These are phyloP conservation scores for Serinus canaria DNA, from an alignment of 2,113 vertebrate species.

Conservation along the genomic window DNA sequence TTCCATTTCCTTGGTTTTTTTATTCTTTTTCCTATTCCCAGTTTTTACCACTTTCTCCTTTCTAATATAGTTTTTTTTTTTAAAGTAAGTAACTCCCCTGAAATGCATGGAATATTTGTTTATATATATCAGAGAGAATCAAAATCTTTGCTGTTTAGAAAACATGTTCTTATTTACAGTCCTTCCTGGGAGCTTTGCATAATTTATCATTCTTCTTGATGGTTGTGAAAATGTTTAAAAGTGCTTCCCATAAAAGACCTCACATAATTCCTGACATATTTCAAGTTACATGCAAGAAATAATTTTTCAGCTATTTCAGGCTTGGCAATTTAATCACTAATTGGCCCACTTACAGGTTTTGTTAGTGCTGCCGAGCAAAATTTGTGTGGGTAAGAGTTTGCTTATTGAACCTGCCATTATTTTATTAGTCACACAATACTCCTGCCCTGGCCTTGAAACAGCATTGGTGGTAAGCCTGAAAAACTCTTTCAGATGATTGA, in stretches of 20 bases:
- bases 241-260: neutral
- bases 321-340: neutral
- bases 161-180: neutral
- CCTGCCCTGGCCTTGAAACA: neutral
- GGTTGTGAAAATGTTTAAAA: neutral
- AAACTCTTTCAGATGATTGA: neutral
- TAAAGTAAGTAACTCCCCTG: neutral
- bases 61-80: neutral
- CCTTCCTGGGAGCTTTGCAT: neutral
- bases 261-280: neutral
- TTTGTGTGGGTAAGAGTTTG: neutral
- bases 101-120: neutral
- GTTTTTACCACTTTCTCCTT: rapidly evolving
- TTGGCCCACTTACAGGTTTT: neutral
- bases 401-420: neutral
- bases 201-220: neutral
- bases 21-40: neutral
- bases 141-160: neutral
- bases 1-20: no score
- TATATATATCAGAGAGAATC: neutral
- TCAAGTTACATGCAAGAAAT: neutral
- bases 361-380: neutral
- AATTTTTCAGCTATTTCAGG: neutral
- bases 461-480: neutral
- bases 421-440: neutral